phyloP scores from a whole-genome alignment of 2,113 vertebrate genomes.

The Pterophyllum scalare region DNA sequence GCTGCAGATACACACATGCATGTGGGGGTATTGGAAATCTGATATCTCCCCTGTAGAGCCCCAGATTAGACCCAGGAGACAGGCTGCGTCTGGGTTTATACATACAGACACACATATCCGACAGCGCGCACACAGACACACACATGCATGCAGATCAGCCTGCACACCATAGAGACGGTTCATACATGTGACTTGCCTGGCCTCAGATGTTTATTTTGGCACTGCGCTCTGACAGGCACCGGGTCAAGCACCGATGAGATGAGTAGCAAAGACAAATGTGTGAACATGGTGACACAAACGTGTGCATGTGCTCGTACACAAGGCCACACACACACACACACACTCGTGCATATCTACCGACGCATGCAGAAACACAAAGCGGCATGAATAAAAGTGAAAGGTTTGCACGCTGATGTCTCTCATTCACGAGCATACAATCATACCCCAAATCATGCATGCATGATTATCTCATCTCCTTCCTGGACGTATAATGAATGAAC shows the following conservation, averaged over 20 bases:
- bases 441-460: not conserved
- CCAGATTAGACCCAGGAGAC: slow-evolving; percentile 75
- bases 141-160: slow-evolving; percentile 51
- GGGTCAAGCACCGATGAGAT: slow-evolving; percentile 57
- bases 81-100: slow-evolving; percentile 57
- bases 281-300: slow-evolving; percentile 61
- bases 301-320: slow-evolving; percentile 4
- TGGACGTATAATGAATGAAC: slow-evolving; percentile 48
- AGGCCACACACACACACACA: slow-evolving; percentile 62
- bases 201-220: slow-evolving; percentile 74
- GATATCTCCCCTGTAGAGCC: slow-evolving; percentile 63
- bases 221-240: slow-evolving; percentile 50
- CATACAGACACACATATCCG: slow-evolving; percentile 40
- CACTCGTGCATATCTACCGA: not conserved
- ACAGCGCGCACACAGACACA: slow-evolving; percentile 21
- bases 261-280: slow-evolving; percentile 72
- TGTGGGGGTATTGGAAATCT: slow-evolving; percentile 62
- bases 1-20: slow-evolving; percentile 42
- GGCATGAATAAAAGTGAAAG: not conserved
- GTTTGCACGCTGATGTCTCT: not conserved
- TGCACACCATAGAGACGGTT: slow-evolving; percentile 58
- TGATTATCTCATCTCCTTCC: slow-evolving; percentile 42
- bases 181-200: slow-evolving; percentile 61
- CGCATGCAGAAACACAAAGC: not conserved
- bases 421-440: not conserved